Evolutionary conservation across 2,888 invertebrate genomes (phyloP), one percentile per base, ranked within the genome.

Genomic region (Agrochola lota): DNA sequence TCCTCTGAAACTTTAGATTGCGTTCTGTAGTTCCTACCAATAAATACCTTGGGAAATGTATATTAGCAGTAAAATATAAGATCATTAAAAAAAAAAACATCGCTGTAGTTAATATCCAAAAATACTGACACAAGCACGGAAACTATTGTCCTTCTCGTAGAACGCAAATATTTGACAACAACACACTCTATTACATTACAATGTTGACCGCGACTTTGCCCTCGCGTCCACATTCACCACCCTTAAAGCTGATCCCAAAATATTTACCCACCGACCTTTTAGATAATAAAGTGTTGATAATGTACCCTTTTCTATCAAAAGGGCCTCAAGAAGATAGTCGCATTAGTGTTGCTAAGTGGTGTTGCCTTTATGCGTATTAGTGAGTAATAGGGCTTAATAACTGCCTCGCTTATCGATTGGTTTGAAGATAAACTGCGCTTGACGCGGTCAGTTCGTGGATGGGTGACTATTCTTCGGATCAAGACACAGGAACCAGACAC

Each of bases 191-290:
- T 77, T 55, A 83, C 69, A 66, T 85, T 57, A 76, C 59, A 57
- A 20, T 73, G 69, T 71, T 46, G 74, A 75, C 63, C 70, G 23
- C 63, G 59, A 77, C 63, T 62, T 55, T 71, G 75, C 75, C 76
- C 85, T 77, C 67, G 35, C 40, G 30, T 20, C 52, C 40, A 70
- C 49, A 70, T 63, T 70, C 59, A 74, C 68, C 63, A 63, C 26
- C 62, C 73, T 66, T 76, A 71, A 49, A 70, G 75, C 49, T 78
- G 86, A 77, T 66, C 84, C 84, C 76, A 71, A 85, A 84, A 86
- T 84, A 85, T 80, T 85, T 81, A 60, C 77, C 70, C 46, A 15
- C 26, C 55, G 73, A 74, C 74, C 84, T 78, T 77, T 80, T 67
- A 30, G 52, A 80, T 76, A 78, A 23, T 71, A 79, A 64, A 83